Conservation (phyloP, 2,888 invertebrate species). For the Drosophila lacicola region DNA sequence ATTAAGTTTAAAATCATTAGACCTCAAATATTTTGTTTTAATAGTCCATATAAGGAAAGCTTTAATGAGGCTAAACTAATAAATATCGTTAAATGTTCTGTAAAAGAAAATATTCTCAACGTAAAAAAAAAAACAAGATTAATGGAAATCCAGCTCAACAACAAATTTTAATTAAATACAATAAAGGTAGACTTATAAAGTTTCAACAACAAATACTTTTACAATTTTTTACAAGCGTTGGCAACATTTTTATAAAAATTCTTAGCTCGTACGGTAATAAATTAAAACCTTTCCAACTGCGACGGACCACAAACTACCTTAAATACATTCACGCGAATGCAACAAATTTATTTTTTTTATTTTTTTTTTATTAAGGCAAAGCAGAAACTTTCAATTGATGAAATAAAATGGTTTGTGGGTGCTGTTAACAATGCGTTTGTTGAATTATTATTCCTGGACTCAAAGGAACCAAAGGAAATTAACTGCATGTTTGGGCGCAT, state of each 20-base stretch:
- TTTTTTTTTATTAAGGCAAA: not conserved
- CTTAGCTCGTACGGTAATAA: conserved; percentile 8
- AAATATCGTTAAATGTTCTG: not conserved
- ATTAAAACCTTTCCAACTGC: conserved; percentile 2
- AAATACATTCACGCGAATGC: not conserved
- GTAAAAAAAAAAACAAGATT: not conserved
- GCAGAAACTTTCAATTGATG: conserved; percentile 1
- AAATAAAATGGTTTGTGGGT: conserved; percentile 1
- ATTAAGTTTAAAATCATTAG: not conserved
- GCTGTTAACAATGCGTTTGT: conserved; percentile 3
- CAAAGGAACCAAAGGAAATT: conserved; percentile 55
- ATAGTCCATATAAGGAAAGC: not conserved
- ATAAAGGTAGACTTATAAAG: no score
- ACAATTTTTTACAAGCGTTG: not conserved
- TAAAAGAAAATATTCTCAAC: not conserved
- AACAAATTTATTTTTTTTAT: conserved; percentile 5
- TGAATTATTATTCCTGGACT: conserved; percentile 27
- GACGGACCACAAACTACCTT: not conserved
- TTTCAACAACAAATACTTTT: not conserved
- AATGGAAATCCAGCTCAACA: no score
- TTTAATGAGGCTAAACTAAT: not conserved
- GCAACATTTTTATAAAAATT: not conserved
- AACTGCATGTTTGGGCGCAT: conserved; percentile 63
- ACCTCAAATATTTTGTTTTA: no score
- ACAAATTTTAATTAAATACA: not conserved